Conservation (phyloP, 2,113 vertebrate genomes). For the Seriola aureovittata region DNA sequence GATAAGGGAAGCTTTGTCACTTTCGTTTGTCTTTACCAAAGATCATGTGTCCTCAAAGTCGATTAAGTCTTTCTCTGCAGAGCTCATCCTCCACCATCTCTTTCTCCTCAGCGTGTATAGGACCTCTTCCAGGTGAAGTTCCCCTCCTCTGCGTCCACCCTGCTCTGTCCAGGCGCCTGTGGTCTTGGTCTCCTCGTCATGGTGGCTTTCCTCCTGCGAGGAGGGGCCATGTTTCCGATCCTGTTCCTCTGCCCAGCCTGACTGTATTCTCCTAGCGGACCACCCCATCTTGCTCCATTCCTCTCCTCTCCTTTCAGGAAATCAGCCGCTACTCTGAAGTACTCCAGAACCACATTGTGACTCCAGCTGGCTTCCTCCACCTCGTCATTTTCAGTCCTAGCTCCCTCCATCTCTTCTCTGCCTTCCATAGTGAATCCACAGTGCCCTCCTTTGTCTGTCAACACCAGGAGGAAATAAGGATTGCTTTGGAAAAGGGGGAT, state of each 20-base stretch:
- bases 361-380: constrained; percentile 83
- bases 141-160: constrained; percentile 24
- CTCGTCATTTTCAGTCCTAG: not conserved
- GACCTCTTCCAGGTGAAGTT: constrained; percentile 74
- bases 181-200: constrained; percentile 62
- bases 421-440: constrained; percentile 84
- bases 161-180: constrained; percentile 13
- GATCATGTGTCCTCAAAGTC: not conserved
- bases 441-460: constrained; percentile 87
- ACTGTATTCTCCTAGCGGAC: constrained; percentile 43
- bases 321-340: constrained; percentile 85
- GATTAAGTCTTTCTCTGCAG: no score
- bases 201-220: constrained; percentile 70
- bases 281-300: constrained; percentile 45
- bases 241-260: constrained; percentile 55
- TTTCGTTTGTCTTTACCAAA: not conserved
- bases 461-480: constrained; percentile 89
- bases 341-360: constrained; percentile 87
- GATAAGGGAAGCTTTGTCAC: no score
- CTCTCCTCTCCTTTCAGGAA: constrained; percentile 87
- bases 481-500: constrained; percentile 88
- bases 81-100: not conserved
- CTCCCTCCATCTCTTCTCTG: not conserved
- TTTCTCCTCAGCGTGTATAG: constrained; percentile 61
- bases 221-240: constrained; percentile 47